phyloP scores from a whole-genome alignment of 64 coral and sea anemone species.

The Pocillopora verrucosa region DNA sequence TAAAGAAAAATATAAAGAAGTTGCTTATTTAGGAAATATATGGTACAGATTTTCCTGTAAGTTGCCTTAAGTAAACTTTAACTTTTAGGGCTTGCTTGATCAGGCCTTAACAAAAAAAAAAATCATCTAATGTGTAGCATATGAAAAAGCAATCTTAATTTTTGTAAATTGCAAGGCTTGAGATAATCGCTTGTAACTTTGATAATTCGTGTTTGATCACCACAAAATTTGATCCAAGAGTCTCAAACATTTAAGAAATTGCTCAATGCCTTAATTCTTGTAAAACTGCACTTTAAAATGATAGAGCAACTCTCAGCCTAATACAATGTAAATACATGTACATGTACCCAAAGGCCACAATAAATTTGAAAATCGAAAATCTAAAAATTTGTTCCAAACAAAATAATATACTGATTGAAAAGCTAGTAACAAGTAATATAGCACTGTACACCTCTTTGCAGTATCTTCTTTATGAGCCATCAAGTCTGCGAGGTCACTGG shows the following conservation, averaged over 20 bases:
- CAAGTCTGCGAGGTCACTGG: slow-evolving; percentile 37
- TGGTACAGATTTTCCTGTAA: no score
- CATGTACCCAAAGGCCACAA: slow-evolving; percentile 22
- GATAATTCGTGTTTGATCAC: slow-evolving; percentile 40
- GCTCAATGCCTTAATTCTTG: slow-evolving; percentile 27
- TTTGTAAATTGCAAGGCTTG: slow-evolving; percentile 32
- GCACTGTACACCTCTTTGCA: not conserved
- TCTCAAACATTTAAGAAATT: slow-evolving; percentile 19
- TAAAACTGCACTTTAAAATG: slow-evolving; percentile 24
- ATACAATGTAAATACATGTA: not conserved
- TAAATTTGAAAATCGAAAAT: slow-evolving; percentile 22
- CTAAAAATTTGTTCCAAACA: slow-evolving; percentile 22
- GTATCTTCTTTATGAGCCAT: slow-evolving; percentile 57
- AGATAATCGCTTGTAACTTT: slow-evolving; percentile 42
- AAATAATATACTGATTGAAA: slow-evolving; percentile 29
- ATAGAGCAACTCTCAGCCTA: slow-evolving; percentile 15
- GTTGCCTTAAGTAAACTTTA: no score
- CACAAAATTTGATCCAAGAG: slow-evolving; percentile 39
- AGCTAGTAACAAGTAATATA: not conserved
- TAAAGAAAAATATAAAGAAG: no score
- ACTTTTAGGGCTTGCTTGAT: no score
- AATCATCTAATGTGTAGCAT: no score
- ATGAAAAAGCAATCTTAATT: no score
- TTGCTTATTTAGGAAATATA: no score
- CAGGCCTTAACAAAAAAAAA: no score